Evolutionary conservation across 64 coral and sea anemone genomes (phyloP), one percentile per base, ranked within the genome.

Genomic region (Montipora efflorescens): DNA sequence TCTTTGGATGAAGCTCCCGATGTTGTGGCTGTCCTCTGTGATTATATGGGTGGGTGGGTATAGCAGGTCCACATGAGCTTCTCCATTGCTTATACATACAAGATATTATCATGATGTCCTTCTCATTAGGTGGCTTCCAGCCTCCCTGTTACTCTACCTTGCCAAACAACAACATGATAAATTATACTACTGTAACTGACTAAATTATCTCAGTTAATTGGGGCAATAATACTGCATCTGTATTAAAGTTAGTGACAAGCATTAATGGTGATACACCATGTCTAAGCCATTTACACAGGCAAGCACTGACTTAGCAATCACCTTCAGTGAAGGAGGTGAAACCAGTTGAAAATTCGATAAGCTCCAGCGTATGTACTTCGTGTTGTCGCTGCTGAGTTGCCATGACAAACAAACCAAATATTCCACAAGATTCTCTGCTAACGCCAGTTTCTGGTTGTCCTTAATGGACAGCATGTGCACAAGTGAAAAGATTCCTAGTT

Each of bases 331-430:
- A 11, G 91, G 91, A 25, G 91, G 91, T 47, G 66, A 87, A 47
- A 13, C 12, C 10, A 36, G 7, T 3, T 64, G 7, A 0, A 75
- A 50, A 58, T 69, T 84, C 8, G 16, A 43, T 23, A 93, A 20
- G 48, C 80, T 62, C 21, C 8, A 9, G 5, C 14, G 76, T 16
- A 93, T 51, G 18, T 82, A 59, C 18, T 76, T 15, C 48, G 13
- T 48, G 13, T 78, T 70, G 8, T 76, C 45, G 20, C 16, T 49
- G 43, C 21, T 18, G 2, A 93, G 68, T 10, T 78, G 81, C 91
- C 91, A 93, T 5, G 80, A 66, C 61, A 93, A 74, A 21, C 74
- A 78, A 19, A 93, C 57, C 58, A 93, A 59, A 59, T 87, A 93
- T 7, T 73, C 70, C 5, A 87, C 11, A 13, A 93, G 58, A 84